Evolutionary conservation across 2,113 vertebrate genomes (phyloP), one percentile per base, ranked within the genome.

Genomic region (Phalacrocorax carbo): DNA sequence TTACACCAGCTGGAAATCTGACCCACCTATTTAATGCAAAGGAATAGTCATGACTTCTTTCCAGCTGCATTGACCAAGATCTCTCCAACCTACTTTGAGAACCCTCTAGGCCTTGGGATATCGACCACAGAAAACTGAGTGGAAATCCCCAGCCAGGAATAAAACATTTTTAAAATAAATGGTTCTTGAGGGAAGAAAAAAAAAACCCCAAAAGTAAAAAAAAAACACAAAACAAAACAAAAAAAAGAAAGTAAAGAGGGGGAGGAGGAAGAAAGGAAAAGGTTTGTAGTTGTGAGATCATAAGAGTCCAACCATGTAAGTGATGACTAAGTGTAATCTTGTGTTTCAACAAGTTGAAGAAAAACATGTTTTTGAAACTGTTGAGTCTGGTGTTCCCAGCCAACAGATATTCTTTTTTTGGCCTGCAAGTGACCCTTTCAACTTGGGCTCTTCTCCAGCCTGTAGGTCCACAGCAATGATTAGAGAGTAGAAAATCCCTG

Each of bases 331-430:
- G 84, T 80, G 44, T 55, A 97, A 96, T 51, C 96, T 71, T 77
- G 29, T 83, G 32, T 95, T 95, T 69, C 57, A 86, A 94, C 70
- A 81, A 87, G 58, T 95, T 89, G 90, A 96, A 96, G 68, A 88
- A 93, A 95, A 95, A 75, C 87, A 96, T 73, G 66, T 16, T 96
- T 94, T 96, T 95, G 88, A 96, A 94, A 92, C 73, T 60, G 72
- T 91, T 92, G 54, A 48, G 19, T 58, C 30, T 72, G 60, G 46
- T 29, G 71, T 81, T 93, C 70, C 85, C 54, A 49, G 95, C 78
- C 88, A 91, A 91, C 42, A 94, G 89, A 87, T 92, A 88, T 9
- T 90, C 87, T 54, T 55, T 46, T 73, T 69, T 22, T 92, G 82
- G 93, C 93, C 95, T 93, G 69, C 0, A 1, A 79, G 76, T 93